A percentile compares a stretch with the other conserved stretches of the same genome.
Conservation (phyloP, 2,888 invertebrate genomes). For the Imbricaverruca yamaguchii region DNA sequence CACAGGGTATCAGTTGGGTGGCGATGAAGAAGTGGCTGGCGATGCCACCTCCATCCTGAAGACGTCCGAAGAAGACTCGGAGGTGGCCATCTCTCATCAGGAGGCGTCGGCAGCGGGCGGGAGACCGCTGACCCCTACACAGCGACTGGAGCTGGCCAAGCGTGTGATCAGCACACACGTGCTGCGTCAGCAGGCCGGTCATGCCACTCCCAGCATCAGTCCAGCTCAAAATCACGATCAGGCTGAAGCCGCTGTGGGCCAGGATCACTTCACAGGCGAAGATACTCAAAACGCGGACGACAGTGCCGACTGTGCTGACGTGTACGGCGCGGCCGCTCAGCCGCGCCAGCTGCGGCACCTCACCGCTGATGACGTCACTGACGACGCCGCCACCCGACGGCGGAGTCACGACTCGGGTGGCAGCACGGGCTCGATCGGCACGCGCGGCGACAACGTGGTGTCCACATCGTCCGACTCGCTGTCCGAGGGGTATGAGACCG, state of each 20-base stretch:
- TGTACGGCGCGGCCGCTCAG: neutral
- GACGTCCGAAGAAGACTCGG: too few relatives aligned
- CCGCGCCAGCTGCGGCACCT: neutral
- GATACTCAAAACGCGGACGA: neutral
- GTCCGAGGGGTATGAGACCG: neutral
- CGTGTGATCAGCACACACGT: neutral
- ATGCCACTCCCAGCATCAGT: neutral
- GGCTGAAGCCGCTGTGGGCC: too few relatives aligned
- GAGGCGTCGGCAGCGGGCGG: too few relatives aligned
- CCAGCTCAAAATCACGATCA: too few relatives aligned
- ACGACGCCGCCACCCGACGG: neutral
- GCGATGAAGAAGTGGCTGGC: too few relatives aligned
- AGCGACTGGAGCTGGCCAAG: neutral
- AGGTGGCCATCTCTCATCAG: too few relatives aligned
- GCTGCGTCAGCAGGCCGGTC: neutral
- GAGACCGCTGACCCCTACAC: too few relatives aligned
- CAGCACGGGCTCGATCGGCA: neutral
- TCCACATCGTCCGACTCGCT: conserved; percentile 17
- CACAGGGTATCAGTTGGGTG: too few relatives aligned
- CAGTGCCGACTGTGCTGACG: neutral
- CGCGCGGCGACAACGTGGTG: neutral
- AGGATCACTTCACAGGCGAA: too few relatives aligned
- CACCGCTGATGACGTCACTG: neutral
- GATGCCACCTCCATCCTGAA: too few relatives aligned
- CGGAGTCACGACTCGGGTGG: neutral